Base-by-base conservation (phyloP, 2,888 invertebrate species). In the Dascillus cervinus region DNA sequence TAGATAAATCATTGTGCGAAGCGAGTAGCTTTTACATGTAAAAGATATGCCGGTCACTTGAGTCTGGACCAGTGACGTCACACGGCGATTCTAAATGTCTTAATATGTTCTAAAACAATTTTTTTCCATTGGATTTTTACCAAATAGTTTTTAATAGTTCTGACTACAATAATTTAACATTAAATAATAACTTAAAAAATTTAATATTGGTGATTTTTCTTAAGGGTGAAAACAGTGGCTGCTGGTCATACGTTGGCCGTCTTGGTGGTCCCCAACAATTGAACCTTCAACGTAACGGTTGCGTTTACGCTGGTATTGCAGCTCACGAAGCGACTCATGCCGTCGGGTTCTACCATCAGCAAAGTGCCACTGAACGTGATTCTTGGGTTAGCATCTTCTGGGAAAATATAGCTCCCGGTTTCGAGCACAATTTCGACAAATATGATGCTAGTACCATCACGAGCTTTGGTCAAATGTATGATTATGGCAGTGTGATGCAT, bases 341-440 rank as follows among this genome's bases (percentile, higher is more conserved):
- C 0, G 59, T 85, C 2, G 88, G 88, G 0, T 87, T 88, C 60
- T 83, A 81, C 57, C 88, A 89, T 53, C 87, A 87, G 65, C 88
- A 88, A 55, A 83, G 81, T 52, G 72, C 85, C 11, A 74, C 77
- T 9, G 79, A 87, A 59, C 72, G 89, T 41, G 86, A 88, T 53
- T 71, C 80, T 1, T 85, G 71, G 56, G 79, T 89, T 1, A 70
- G 71, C 42, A 82, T 88, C 43, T 61, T 76, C 27, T 82, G 80
- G 76, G 75, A 80, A 22, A 86, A 87, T 53, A 82, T 84, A 25
- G 60, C 63, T 45, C 49, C 64, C 44, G 77, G 81, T 77, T 51
- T 44, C 8, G 72, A 74, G 47, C 66, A 73, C 48, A 78, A 79
- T 54, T 78, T 82, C 50, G 72, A 73, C 22, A 83, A 81, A 51